phyloP scores from a whole-genome alignment of 2,113 vertebrate species.

The Protobothrops mucrosquamatus region DNA sequence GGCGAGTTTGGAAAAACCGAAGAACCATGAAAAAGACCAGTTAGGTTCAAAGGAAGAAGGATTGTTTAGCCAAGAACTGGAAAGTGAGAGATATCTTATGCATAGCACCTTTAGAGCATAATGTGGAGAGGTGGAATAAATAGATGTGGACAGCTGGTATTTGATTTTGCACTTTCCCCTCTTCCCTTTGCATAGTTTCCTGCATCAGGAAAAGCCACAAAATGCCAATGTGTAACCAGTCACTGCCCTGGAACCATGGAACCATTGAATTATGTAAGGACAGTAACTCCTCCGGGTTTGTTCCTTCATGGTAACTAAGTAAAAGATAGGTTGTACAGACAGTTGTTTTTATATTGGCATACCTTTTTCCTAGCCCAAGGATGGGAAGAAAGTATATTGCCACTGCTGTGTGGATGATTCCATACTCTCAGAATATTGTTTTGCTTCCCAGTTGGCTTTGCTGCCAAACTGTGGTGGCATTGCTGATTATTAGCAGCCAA shows the following conservation, averaged over 20 bases:
- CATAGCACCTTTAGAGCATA: not conserved
- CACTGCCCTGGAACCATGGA: not conserved
- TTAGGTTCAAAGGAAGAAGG: not conserved
- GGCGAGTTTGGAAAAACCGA: not conserved
- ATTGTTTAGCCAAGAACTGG: not conserved
- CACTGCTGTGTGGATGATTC: not conserved
- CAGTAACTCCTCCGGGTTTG: not conserved
- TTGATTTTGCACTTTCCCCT: not conserved
- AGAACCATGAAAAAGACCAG: not conserved
- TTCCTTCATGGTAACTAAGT: not conserved
- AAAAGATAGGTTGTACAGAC: not conserved
- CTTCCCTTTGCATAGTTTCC: not conserved
- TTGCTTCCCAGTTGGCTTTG: not conserved
- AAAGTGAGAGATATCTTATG: not conserved
- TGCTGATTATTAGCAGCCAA: not conserved
- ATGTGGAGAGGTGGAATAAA: not conserved
- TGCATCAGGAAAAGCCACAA: not conserved
- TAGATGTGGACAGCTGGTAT: not conserved
- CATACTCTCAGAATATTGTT: not conserved
- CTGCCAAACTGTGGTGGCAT: not conserved
- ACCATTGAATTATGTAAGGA: not conserved
- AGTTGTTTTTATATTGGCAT: not conserved
- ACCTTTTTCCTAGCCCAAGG: not conserved
- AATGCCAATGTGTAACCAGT: not conserved
- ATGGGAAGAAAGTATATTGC: not conserved